Conservation (phyloP, 2,797 vertebrate species). For the Parauchenoglanis punctatus region DNA sequence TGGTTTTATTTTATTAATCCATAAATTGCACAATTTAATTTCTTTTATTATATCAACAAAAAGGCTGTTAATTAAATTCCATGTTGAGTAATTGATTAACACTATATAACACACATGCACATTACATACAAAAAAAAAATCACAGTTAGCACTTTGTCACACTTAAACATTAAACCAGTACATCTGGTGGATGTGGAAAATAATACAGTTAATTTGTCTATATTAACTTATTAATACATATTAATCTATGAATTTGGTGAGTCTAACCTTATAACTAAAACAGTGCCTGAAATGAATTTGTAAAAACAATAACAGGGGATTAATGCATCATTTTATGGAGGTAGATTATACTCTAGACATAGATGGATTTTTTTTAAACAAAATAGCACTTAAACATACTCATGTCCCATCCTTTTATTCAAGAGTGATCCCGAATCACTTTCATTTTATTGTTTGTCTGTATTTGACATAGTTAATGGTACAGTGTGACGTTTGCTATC, state of each 20-base stretch:
- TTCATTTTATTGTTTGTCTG: background rate
- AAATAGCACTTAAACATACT: background rate
- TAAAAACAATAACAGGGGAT: background rate
- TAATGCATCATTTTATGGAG: background rate
- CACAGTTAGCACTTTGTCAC: no score
- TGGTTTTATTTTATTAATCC: slow-evolving; percentile 18
- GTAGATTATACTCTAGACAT: background rate
- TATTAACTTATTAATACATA: no score
- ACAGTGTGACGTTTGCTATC: background rate
- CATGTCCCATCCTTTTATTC: background rate
- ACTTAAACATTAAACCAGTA: background rate
- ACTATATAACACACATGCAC: background rate
- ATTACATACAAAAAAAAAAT: background rate
- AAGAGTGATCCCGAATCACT: background rate
- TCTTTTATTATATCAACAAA: slow-evolving; percentile 23
- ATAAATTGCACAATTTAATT: background rate
- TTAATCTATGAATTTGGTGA: no score
- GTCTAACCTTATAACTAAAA: background rate
- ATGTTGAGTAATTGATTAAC: background rate
- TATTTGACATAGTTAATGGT: background rate
- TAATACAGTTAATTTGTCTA: background rate
- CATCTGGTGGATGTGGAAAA: background rate
- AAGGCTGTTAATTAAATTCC: slow-evolving; percentile 1
- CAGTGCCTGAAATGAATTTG: background rate
- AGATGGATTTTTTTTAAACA: background rate